A percentile compares a stretch with the other conserved stretches of the same genome.
Conservation (phyloP, 2,113 vertebrate species). For the Sphaerodactylus townsendi region DNA sequence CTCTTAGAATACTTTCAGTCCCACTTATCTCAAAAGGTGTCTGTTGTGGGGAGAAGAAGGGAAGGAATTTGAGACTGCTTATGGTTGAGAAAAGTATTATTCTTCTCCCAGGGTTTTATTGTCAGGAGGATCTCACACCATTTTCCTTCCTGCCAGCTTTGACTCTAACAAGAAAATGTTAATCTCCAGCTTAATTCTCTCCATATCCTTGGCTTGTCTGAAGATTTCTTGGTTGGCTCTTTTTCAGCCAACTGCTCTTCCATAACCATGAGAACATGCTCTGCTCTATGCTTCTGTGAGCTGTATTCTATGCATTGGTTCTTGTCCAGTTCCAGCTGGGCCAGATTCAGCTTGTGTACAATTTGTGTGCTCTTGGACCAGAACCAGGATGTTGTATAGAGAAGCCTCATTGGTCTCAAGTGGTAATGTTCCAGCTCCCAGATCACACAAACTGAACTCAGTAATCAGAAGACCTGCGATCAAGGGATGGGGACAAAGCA, state of each 20-base stretch:
- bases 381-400: slow-evolving; percentile 56
- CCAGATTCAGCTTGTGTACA: slow-evolving; percentile 23
- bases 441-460: background rate
- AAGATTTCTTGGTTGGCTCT: slow-evolving; percentile 47
- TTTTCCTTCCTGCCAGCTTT: slow-evolving; percentile 58
- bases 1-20: too few species aligned
- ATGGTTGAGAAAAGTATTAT: too few species aligned
- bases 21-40: too few species aligned
- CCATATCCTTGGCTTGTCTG: slow-evolving; percentile 50
- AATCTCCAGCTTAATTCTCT: slow-evolving; percentile 57
- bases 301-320: slow-evolving; percentile 48
- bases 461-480: slow-evolving; percentile 16
- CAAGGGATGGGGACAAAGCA: too few species aligned
- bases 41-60: too few species aligned
- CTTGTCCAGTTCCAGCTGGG: slow-evolving; percentile 18
- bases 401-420: slow-evolving; percentile 33
- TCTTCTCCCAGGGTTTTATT: background rate
- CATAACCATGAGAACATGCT: slow-evolving; percentile 52
- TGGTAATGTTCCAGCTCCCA: too few species aligned
- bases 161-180: slow-evolving; percentile 56
- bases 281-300: slow-evolving; percentile 57
- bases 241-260: slow-evolving; percentile 64
- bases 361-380: slow-evolving; percentile 56
- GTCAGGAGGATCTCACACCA: slow-evolving; percentile 3
- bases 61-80: too few species aligned